Evolutionary conservation across 2,797 vertebrate genomes (phyloP), one percentile per base, ranked within the genome.

Genomic region (Pseudochirops cupreus): DNA sequence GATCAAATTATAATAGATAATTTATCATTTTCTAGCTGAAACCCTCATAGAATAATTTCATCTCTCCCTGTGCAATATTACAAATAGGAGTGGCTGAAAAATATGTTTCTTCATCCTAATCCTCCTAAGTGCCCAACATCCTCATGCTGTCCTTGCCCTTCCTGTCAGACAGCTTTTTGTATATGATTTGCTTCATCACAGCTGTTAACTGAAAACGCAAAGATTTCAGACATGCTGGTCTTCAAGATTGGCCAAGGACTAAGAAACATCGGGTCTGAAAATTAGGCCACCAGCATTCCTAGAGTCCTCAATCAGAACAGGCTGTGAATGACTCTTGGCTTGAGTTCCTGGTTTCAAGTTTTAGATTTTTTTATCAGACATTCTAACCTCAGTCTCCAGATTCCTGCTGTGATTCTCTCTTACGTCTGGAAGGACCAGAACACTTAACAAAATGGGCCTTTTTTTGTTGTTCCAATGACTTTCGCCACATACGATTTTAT

Each of bases 401-500:
- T 46, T 82, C 74, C 74, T 82, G 74, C 74, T 82, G 74, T 26
- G 39, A 82, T 21, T 82, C 39, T 82, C 74, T 82, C 39, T 46
- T 82, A 82, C 10, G 39, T 26, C 74, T 82, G 74, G 74, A 82
- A 82, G 74, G 39, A 82, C n/a, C 39, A 82, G 74, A 82, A 5
- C 29, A 59, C 74, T 93, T 94, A 91, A 10, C 39, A 91, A 82
- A 74, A 14, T 56, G 33, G 91, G 26, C 52, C 16, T 52, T 46
- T 92, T 90, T 39, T 92, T 67, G 62, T 92, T 74, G n/a, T 82
- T 82, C 91, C 53, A n/a, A 10, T 46, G 74, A 26, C n/a, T 57
- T 0, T 91, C 89, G 58, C 39, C 94, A 94, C 95, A 67, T 5
- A 91, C 82, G 52, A 29, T 93, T 91, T 92, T 92, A 39, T 93